phyloP scores from a whole-genome alignment of 2,797 vertebrate genomes.

The Cuniculus paca region DNA sequence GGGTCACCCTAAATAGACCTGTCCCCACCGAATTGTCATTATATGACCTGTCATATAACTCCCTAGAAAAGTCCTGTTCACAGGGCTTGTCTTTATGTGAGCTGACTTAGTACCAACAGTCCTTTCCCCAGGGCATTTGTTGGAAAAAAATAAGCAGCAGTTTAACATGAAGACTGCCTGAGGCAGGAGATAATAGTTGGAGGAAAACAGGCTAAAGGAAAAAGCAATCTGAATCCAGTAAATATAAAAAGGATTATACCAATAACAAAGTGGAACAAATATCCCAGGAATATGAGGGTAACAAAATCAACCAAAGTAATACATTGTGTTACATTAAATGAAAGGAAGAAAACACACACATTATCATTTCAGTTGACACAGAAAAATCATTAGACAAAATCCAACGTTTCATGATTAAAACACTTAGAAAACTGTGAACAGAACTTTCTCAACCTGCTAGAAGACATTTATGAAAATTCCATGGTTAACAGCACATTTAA shows the following conservation, averaged over 20 bases:
- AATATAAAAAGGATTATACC: neutral
- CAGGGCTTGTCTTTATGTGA: neutral
- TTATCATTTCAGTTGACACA: neutral
- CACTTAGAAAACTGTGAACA: neutral
- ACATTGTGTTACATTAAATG: neutral
- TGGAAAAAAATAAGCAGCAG: constrained; percentile 35
- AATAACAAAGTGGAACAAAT: neutral
- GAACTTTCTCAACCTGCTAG: neutral
- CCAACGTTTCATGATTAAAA: neutral
- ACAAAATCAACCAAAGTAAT: neutral
- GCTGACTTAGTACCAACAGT: neutral
- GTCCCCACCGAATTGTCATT: neutral
- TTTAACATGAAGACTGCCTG: constrained; percentile 35
- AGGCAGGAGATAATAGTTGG: neutral
- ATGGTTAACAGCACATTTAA: neutral
- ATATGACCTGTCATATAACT: neutral
- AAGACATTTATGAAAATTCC: constrained; percentile 2
- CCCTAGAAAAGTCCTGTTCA: constrained; percentile 5
- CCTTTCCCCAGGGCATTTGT: constrained; percentile 3
- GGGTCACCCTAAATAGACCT: neutral
- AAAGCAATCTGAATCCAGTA: constrained; percentile 34
- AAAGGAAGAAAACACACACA: neutral
- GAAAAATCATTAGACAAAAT: constrained; percentile 24
- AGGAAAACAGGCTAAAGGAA: constrained; percentile 36
- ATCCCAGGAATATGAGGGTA: constrained; percentile 17